Conservation (phyloP, 2,888 invertebrate species). For the Ornithoptera priamus region DNA sequence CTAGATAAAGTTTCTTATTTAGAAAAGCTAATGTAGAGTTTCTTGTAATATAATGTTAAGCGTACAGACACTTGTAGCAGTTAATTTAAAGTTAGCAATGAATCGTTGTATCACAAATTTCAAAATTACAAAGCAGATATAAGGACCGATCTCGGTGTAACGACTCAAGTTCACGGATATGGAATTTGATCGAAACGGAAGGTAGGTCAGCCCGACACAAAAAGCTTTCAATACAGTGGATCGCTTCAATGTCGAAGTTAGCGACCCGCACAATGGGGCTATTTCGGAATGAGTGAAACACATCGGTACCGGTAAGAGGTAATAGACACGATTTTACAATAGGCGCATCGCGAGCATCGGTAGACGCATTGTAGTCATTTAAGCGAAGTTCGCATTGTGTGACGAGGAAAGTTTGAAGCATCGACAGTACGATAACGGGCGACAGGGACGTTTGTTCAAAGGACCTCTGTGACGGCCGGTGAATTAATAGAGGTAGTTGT, state of each 20-base stretch:
- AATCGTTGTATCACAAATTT: no score
- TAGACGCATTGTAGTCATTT: constrained; percentile 63
- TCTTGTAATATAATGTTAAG: no score
- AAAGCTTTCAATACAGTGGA: constrained; percentile 5
- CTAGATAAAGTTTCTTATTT: no score
- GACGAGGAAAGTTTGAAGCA: constrained; percentile 70
- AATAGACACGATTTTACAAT: constrained; percentile 40
- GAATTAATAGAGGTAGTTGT: constrained; percentile 42
- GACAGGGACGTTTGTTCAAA: constrained; percentile 61
- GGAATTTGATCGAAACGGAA: constrained; percentile 14
- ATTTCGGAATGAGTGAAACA: constrained; percentile 29
- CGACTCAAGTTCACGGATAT: not conserved
- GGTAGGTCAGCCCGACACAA: constrained; percentile 20
- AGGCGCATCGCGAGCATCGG: constrained; percentile 53
- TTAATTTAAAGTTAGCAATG: no score
- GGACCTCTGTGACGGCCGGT: constrained; percentile 48
- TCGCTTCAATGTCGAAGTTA: constrained; percentile 7
- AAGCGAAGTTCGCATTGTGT: constrained; percentile 69
- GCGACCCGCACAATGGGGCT: constrained; percentile 19
- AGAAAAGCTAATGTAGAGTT: no score
- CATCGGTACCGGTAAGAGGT: constrained; percentile 22
- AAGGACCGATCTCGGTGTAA: not conserved
- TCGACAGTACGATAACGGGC: constrained; percentile 64
- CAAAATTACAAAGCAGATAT: not conserved
- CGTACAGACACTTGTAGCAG: no score